Conservation (phyloP, 2,797 vertebrate genomes). For the Eptatretus atami region DNA sequence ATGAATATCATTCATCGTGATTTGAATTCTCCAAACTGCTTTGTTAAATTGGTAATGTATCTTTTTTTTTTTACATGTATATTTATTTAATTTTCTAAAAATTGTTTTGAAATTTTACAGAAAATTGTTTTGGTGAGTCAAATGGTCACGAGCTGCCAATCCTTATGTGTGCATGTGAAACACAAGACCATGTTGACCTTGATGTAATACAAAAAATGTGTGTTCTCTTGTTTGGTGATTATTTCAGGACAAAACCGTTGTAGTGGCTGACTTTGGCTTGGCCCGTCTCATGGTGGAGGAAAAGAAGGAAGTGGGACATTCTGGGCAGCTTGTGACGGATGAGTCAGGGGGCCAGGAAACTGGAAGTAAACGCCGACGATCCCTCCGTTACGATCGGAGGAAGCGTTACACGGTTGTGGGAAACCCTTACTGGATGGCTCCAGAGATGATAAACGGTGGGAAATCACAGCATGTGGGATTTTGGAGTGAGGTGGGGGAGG, state of each 20-base stretch:
- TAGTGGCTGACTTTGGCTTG: slow-evolving; percentile 80
- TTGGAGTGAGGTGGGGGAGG: background rate
- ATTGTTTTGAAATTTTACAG: too few relatives aligned
- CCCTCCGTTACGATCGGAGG: slow-evolving; percentile 44
- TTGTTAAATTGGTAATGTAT: slow-evolving; percentile 50
- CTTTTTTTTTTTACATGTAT: background rate
- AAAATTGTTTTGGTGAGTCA: too few relatives aligned
- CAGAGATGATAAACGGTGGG: slow-evolving; percentile 90
- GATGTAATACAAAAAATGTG: too few relatives aligned
- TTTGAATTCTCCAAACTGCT: slow-evolving; percentile 91
- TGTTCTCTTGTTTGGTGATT: too few relatives aligned
- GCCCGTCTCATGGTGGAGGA: slow-evolving; percentile 67
- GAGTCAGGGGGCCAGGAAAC: slow-evolving; percentile 18
- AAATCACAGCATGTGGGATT: background rate
- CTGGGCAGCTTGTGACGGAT: slow-evolving; percentile 10
- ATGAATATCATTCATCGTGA: slow-evolving; percentile 96
- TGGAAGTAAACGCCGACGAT: slow-evolving; percentile 21
- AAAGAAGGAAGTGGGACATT: slow-evolving; percentile 12
- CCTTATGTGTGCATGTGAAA: too few relatives aligned
- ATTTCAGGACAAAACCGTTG: slow-evolving; percentile 49
- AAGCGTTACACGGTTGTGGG: slow-evolving; percentile 96
- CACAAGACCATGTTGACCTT: too few relatives aligned
- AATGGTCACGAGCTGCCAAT: too few relatives aligned
- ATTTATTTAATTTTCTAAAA: too few relatives aligned
- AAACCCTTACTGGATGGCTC: slow-evolving; percentile 97